These are phyloP conservation scores for Potamarius usumacintae DNA, from an alignment of 2,113 vertebrate species.

Conservation along the genomic window DNA sequence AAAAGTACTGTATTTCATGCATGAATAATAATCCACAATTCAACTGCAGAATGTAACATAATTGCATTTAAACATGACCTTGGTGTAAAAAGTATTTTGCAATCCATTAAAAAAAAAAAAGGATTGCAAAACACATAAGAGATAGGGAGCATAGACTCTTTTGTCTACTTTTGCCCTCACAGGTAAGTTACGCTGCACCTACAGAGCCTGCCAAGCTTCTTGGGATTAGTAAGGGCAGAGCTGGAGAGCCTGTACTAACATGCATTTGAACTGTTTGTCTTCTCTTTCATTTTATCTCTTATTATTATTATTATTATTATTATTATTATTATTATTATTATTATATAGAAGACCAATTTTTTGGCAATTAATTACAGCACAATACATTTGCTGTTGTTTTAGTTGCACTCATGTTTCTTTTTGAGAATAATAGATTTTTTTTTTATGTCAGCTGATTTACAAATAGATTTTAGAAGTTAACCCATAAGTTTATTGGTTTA, in stretches of 20 bases:
- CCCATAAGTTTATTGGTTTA: not conserved
- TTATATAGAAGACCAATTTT: not conserved
- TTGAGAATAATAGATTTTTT: too few species aligned
- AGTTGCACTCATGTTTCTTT: too few species aligned
- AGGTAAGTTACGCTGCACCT: conserved; percentile 9
- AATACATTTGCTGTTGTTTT: not conserved
- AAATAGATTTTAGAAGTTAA: too few species aligned
- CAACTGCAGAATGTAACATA: not conserved
- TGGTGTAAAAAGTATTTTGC: not conserved
- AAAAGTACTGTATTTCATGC: not conserved
- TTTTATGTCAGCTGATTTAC: too few species aligned
- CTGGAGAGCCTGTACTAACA: conserved; percentile 48
- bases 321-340: not conserved
- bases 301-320: not conserved
- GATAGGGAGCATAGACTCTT: conserved; percentile 12
- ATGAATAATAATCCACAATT: not conserved
- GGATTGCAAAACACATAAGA: not conserved
- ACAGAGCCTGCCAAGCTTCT: conserved; percentile 13
- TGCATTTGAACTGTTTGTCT: conserved; percentile 32
- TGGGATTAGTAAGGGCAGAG: conserved; percentile 32
- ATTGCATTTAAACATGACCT: not conserved
- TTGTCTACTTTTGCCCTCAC: conserved; percentile 8
- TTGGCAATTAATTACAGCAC: not conserved
- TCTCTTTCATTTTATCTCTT: conserved; percentile 26
- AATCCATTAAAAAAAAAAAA: not conserved